A percentile compares a stretch with the other conserved stretches of the same genome.
These are phyloP conservation scores for Epinephelus awoara DNA, from an alignment of 2,797 vertebrate genomes.

Conservation along the genomic window DNA sequence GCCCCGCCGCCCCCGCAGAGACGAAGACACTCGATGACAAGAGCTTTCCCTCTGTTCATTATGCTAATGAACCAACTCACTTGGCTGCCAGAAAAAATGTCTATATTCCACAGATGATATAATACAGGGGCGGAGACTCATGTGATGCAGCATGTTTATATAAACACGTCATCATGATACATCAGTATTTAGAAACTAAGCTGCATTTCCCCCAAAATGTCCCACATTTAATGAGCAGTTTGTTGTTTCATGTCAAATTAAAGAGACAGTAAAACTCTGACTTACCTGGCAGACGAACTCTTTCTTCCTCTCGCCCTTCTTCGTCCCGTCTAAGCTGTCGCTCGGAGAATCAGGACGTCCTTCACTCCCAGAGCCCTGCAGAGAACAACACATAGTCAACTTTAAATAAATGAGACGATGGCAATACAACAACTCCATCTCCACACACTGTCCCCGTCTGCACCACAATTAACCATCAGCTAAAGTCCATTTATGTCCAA, in stretches of 20 bases:
- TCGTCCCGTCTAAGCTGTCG: constrained; percentile 93
- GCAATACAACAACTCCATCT: background rate
- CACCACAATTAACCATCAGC: background rate
- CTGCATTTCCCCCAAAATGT: background rate
- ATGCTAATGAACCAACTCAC: too few species aligned
- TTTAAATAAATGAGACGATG: background rate
- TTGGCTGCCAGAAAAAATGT: too few species aligned
- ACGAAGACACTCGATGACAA: too few species aligned
- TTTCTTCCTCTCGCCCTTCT: constrained; percentile 93
- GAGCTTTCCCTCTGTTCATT: too few species aligned
- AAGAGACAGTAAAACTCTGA: background rate
- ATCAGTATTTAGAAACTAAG: background rate
- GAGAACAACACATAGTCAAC: background rate
- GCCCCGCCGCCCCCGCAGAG: too few species aligned
- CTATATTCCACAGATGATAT: background rate
- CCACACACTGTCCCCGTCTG: background rate
- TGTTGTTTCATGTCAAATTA: background rate
- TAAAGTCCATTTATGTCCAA: background rate
- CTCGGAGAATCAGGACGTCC: constrained; percentile 93
- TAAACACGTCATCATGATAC: background rate
- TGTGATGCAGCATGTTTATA: too few species aligned
- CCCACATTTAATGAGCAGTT: background rate
- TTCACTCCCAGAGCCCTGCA: constrained; percentile 90
- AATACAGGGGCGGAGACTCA: background rate
- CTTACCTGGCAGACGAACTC: constrained; percentile 95